phyloP scores from a whole-genome alignment of 2,113 vertebrate species.

The Myanophis thanlyinensis region DNA sequence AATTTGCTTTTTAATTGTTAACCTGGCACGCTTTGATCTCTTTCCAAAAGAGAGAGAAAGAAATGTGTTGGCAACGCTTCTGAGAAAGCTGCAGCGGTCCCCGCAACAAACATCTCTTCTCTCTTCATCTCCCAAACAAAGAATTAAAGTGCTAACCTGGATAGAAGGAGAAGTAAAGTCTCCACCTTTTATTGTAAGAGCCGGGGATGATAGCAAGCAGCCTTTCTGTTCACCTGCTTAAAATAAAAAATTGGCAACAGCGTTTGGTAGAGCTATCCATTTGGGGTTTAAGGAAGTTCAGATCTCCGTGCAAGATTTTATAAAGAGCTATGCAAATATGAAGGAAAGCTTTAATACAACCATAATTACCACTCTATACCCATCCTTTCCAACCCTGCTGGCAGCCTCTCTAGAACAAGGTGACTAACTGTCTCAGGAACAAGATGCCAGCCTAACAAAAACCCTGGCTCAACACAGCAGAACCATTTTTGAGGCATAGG shows the following conservation, averaged over 20 bases:
- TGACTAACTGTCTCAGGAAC: neutral
- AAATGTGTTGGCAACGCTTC: neutral
- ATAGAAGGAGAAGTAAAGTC: neutral
- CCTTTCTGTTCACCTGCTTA: neutral
- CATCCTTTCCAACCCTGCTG: neutral
- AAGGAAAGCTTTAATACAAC: neutral
- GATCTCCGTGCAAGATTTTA: neutral
- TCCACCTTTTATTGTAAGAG: neutral
- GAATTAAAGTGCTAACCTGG: neutral
- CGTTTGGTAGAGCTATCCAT: neutral
- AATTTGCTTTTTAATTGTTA: neutral
- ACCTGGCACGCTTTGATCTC: conserved; percentile 2
- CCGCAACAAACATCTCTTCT: neutral
- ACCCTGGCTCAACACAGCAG: neutral
- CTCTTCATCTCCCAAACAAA: neutral
- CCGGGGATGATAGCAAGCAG: neutral
- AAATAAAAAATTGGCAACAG: neutral
- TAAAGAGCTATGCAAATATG: neutral
- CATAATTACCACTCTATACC: neutral
- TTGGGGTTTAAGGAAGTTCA: neutral
- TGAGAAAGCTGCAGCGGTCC: neutral
- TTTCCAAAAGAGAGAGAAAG: neutral
- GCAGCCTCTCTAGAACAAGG: neutral
- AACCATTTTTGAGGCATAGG: neutral
- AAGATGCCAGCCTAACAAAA: neutral